Percentiles rank a stretch among this genome's conserved stretches.
Conservation (phyloP, 1,140 invertebrate genomes). For the Neodiprion lecontei region DNA sequence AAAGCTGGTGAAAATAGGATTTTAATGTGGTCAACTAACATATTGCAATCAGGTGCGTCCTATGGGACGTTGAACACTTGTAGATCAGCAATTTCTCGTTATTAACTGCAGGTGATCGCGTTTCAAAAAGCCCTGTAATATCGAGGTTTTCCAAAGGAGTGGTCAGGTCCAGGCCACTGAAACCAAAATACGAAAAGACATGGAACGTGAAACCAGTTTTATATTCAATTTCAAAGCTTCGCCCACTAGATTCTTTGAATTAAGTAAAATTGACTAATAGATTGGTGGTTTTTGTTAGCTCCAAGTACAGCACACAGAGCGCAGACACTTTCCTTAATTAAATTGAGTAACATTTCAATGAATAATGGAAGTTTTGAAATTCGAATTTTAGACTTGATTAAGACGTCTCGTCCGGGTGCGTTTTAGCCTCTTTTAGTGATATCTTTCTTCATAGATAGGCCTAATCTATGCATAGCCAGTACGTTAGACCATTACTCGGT, state of each 20-base stretch:
- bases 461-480: constrained; percentile 26
- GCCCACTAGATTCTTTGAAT: constrained; percentile 14
- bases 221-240: constrained; percentile 8
- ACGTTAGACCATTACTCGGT: constrained; percentile 25
- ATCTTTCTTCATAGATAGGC: constrained; percentile 26
- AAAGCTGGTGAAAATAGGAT: not conserved
- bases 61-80: constrained; percentile 31
- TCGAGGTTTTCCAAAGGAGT: constrained; percentile 35
- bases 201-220: constrained; percentile 30
- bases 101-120: not conserved
- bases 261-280: constrained; percentile 24
- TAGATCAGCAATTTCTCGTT: constrained; percentile 20
- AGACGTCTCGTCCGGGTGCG: constrained; percentile 30
- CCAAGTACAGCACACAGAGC: constrained; percentile 26
- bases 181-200: constrained; percentile 32
- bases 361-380: constrained; percentile 18
- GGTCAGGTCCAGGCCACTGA: constrained; percentile 27
- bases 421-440: constrained; percentile 29
- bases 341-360: constrained; percentile 18
- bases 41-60: constrained; percentile 14
- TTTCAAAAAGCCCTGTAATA: constrained; percentile 16
- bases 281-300: constrained; percentile 25
- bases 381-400: constrained; percentile 29
- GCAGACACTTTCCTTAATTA: constrained; percentile 30
- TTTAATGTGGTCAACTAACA: not conserved